A percentile compares a stretch with the other conserved stretches of the same genome.
These are phyloP conservation scores for Luperina nickerlii DNA, from an alignment of 2,888 invertebrate genomes.

Conservation along the genomic window DNA sequence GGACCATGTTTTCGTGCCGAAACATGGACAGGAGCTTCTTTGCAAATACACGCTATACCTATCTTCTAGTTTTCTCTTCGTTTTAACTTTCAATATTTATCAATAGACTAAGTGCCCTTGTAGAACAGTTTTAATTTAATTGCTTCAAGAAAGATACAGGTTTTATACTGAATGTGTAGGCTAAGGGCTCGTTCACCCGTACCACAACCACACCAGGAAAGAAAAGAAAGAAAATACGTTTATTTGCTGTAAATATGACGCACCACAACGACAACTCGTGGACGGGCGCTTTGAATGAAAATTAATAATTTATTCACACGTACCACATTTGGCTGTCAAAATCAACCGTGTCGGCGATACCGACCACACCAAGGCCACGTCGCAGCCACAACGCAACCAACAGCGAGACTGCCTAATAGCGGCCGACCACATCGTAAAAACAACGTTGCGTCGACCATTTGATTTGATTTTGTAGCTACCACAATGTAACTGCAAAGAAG, in stretches of 20 bases:
- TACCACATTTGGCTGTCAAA: not conserved
- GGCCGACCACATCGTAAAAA: not conserved
- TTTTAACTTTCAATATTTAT: slow-evolving; percentile 27
- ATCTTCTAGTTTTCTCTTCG: not conserved
- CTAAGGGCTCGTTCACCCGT: not conserved
- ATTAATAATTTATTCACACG: not conserved
- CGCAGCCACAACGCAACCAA: not conserved
- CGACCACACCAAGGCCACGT: not conserved
- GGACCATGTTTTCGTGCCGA: not conserved
- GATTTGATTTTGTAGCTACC: not conserved
- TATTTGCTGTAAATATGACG: no score
- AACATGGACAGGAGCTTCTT: not conserved
- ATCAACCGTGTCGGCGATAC: not conserved
- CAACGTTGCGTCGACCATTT: not conserved
- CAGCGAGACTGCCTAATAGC: not conserved
- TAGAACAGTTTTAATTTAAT: slow-evolving; percentile 19
- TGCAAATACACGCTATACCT: not conserved
- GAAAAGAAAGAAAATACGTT: no score
- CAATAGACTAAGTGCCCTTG: slow-evolving; percentile 23
- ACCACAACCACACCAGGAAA: not conserved
- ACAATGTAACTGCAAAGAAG: not conserved
- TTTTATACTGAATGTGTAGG: not conserved
- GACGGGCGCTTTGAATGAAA: not conserved
- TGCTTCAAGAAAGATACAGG: not conserved
- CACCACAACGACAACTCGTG: not conserved